Base-by-base conservation (phyloP, 2,113 vertebrate genomes). In the Protobothrops flavoviridis region DNA sequence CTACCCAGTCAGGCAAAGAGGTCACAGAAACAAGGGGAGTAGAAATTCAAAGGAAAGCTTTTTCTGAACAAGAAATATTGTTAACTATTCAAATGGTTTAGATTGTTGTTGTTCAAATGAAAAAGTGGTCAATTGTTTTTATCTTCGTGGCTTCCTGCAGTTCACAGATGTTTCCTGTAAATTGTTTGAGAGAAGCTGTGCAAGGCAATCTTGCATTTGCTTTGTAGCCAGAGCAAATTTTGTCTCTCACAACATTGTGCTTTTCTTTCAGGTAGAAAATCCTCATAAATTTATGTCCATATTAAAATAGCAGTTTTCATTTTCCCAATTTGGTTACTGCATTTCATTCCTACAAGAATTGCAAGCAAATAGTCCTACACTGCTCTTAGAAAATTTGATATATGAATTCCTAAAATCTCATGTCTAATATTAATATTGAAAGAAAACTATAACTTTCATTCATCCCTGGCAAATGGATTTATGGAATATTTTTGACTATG, bases 141-240 rank as follows among this genome's bases (percentile, higher is more conserved):
- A 88, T 92, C 9, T 26, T 56, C 87, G 0, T 0, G 20, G 48
- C 85, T 94, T 96, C 95, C 94, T 92, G 0, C 26, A 87, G 88
- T 52, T 89, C 94, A 0, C 92, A 91, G 94, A 24, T 95, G 92
- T 94, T 95, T 96, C 90, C 94, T 95, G 13, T 92, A 50, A 91
- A 61, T 92, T 91, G 89, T 0, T 9, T 90, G 53, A 3, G 90
- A 92, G 91, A 93, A 33, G 52, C 53, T 33, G n/a, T 90, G 45
- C 26, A 93, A 52, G 53, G 93, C 0, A 2, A 23, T 61, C 88
- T n/a, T 0, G 0, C 26, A 21, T 89, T 92, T 91, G 87, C 92
- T 64, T 88, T 94, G 56, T 50, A 90, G 12, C 92, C 45, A 85
- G 45, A 64, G 43, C 87, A 85, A 56, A 56, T 55, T 29, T 48